Evolutionary conservation across 2,888 invertebrate species (phyloP).

Genomic region (Noctua janthe): DNA sequence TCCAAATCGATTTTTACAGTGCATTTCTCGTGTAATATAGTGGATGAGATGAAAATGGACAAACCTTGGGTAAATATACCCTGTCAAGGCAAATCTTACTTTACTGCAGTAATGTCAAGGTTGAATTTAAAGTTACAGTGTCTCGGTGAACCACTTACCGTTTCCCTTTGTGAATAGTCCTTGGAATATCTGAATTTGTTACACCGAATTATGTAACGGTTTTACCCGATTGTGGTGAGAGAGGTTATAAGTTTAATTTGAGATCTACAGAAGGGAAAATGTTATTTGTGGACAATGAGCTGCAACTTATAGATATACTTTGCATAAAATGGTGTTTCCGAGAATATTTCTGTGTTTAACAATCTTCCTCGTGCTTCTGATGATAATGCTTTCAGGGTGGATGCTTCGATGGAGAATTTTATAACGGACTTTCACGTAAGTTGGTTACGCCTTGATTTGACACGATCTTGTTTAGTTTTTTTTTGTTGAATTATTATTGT

Average conservation of each 20-base stretch:
- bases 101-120: slow-evolving; percentile 23
- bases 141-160: slow-evolving; percentile 29
- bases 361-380: background rate
- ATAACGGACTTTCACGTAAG: background rate
- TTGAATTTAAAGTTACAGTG: slow-evolving; percentile 24
- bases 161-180: slow-evolving; percentile 47
- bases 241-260: slow-evolving; percentile 33
- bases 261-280: slow-evolving; percentile 18
- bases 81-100: slow-evolving; percentile 30
- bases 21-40: slow-evolving; percentile 60
- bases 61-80: slow-evolving; percentile 34
- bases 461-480: background rate
- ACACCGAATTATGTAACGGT: slow-evolving; percentile 51
- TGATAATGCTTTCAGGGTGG: background rate
- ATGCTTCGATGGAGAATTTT: background rate
- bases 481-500: background rate
- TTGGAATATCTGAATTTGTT: slow-evolving; percentile 63
- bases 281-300: slow-evolving; percentile 14
- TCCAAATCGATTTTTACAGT: slow-evolving; percentile 51
- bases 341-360: background rate
- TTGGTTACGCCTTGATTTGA: too few relatives aligned
- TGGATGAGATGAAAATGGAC: slow-evolving; percentile 30
- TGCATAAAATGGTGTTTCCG: background rate
- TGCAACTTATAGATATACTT: background rate
- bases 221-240: slow-evolving; percentile 19